Evolutionary conservation across 1,140 invertebrate species (phyloP).

Genomic region (Cydia amplana): DNA sequence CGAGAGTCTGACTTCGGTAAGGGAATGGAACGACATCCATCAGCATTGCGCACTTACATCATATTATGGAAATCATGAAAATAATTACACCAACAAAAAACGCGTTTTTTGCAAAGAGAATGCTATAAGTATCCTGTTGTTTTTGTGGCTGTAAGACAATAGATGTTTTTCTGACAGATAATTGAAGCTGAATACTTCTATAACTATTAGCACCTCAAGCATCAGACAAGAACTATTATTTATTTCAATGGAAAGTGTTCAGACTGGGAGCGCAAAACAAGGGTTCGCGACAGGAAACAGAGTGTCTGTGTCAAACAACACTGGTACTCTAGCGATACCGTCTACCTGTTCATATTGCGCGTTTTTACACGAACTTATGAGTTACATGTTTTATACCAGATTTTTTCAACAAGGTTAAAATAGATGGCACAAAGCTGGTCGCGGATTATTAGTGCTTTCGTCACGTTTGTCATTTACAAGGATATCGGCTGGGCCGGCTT

Average conservation of each 20-base stretch:
- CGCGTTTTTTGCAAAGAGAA: neutral
- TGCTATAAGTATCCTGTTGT: too few species aligned
- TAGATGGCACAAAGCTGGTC: constrained; percentile 6
- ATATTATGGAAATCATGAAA: neutral
- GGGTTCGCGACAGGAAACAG: too few species aligned
- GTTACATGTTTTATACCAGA: constrained; percentile 1
- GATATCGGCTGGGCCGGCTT: constrained; percentile 19
- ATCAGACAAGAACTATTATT: too few species aligned
- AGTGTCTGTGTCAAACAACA: too few species aligned
- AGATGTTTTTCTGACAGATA: too few species aligned
- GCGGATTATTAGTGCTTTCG: constrained; percentile 17
- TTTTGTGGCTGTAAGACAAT: too few species aligned
- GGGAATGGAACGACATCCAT: neutral
- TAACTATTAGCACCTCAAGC: neutral
- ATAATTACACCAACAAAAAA: neutral
- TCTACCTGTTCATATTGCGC: neutral
- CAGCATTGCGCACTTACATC: neutral
- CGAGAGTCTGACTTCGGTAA: neutral
- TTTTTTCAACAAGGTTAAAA: neutral
- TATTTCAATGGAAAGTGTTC: too few species aligned
- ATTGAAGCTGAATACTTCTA: neutral
- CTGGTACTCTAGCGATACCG: too few species aligned
- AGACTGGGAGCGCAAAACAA: too few species aligned
- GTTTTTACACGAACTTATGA: neutral
- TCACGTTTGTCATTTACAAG: constrained; percentile 24